Evolutionary conservation across 23 tunicate species (phyloP).

Genomic region (Halocynthia aurantium): DNA sequence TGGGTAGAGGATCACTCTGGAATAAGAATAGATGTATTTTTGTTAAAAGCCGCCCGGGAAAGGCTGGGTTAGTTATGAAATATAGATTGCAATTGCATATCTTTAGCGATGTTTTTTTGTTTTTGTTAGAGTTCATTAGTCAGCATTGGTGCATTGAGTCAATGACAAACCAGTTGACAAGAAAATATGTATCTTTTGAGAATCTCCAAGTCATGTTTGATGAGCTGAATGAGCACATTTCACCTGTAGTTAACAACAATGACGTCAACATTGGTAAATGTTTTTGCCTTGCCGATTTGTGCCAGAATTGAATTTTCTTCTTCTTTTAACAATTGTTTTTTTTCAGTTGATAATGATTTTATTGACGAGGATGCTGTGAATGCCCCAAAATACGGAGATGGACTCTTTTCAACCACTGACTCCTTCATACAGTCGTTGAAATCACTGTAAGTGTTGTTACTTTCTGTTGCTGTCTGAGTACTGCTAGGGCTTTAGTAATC

Average conservation of each 20-base stretch:
- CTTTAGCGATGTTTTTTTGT: background rate
- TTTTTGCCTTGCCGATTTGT: background rate
- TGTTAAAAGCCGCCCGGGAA: too few relatives aligned
- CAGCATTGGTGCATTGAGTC: background rate
- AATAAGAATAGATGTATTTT: too few relatives aligned
- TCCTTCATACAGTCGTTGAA: constrained; percentile 37
- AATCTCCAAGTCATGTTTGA: background rate
- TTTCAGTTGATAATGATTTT: background rate
- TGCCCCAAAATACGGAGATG: constrained; percentile 53
- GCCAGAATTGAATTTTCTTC: background rate
- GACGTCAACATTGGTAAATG: background rate
- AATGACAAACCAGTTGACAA: background rate
- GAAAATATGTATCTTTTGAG: constrained; percentile 1
- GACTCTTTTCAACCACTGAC: constrained; percentile 45
- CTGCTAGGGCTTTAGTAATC: background rate
- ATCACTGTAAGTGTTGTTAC: background rate
- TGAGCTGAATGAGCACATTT: background rate
- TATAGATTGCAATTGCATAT: too few relatives aligned
- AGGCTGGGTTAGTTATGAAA: too few relatives aligned
- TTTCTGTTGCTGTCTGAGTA: background rate
- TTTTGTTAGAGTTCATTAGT: background rate
- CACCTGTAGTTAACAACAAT: background rate
- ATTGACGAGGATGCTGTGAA: constrained; percentile 20
- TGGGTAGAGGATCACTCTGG: too few relatives aligned
- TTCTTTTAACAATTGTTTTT: background rate